Conservation (phyloP, 2,888 invertebrate species). For the Argyra leucocephala region DNA sequence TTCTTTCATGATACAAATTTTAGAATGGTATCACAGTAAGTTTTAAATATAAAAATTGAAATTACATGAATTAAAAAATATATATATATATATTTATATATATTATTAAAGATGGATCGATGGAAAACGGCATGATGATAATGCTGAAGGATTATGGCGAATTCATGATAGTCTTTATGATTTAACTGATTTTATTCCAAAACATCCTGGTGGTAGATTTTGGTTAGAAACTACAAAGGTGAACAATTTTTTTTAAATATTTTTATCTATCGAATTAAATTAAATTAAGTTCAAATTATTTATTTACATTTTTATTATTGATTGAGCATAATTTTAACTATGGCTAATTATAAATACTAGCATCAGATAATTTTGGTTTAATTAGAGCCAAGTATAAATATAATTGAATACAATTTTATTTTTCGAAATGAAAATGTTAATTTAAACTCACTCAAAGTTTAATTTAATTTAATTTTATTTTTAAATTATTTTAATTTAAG, state of each 20-base stretch:
- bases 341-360: too few species aligned
- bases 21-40: not conserved
- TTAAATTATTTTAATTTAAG: too few species aligned
- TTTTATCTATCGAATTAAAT: too few species aligned
- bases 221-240: slow-evolving; percentile 65
- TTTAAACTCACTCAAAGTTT: not conserved
- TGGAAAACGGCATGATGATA: slow-evolving; percentile 57
- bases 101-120: slow-evolving; percentile 48
- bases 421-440: too few species aligned
- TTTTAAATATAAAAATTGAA: not conserved
- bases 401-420: too few species aligned
- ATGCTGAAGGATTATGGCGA: slow-evolving; percentile 70
- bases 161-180: slow-evolving; percentile 72
- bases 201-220: slow-evolving; percentile 77
- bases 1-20: not conserved
- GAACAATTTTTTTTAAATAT: slow-evolving; percentile 19
- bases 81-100: slow-evolving; percentile 10
- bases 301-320: too few species aligned
- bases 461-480: not conserved
- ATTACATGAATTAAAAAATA: slow-evolving; percentile 2
- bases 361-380: too few species aligned
- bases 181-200: slow-evolving; percentile 63
- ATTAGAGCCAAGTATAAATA: too few species aligned
- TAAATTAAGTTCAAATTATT: too few species aligned
- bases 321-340: too few species aligned